These are phyloP conservation scores for Standfussiana lucernea DNA, from an alignment of 2,888 invertebrate species.

Conservation along the genomic window DNA sequence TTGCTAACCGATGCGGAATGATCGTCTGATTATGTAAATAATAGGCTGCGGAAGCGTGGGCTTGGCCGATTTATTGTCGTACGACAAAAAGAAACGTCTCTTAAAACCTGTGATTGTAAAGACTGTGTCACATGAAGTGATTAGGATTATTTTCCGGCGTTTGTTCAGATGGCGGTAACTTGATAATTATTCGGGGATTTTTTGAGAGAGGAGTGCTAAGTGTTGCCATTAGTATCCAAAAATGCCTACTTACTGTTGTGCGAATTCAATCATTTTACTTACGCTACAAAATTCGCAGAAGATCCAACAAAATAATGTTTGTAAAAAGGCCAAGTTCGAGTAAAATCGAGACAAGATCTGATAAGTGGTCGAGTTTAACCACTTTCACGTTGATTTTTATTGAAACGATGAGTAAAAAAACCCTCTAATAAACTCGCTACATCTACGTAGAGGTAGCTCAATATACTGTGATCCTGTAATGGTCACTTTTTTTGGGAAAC, in stretches of 20 bases:
- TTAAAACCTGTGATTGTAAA: constrained; percentile 55
- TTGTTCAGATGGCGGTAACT: neutral
- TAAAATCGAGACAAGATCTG: constrained; percentile 42
- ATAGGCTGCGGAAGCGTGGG: constrained; percentile 84
- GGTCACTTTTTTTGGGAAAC: neutral
- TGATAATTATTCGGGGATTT: neutral
- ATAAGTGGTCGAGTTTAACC: constrained; percentile 55
- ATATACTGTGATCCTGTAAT: neutral
- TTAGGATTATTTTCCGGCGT: neutral
- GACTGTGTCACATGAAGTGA: constrained; percentile 37
- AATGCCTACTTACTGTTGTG: neutral
- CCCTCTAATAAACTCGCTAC: neutral
- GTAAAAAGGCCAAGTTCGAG: constrained; percentile 46
- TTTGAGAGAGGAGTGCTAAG: neutral
- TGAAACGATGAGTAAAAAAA: neutral
- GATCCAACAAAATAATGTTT: constrained; percentile 44
- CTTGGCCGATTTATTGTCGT: constrained; percentile 70
- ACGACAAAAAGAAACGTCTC: constrained; percentile 66
- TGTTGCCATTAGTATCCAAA: neutral
- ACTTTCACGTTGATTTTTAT: constrained; percentile 38
- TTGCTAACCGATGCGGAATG: constrained; percentile 82
- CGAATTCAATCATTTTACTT: constrained; percentile 1
- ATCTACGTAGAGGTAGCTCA: neutral
- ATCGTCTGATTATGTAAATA: constrained; percentile 82
- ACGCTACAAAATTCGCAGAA: constrained; percentile 21